Evolutionary conservation across 2,888 invertebrate species (phyloP).

Genomic region (Cartodere bifasciata): DNA sequence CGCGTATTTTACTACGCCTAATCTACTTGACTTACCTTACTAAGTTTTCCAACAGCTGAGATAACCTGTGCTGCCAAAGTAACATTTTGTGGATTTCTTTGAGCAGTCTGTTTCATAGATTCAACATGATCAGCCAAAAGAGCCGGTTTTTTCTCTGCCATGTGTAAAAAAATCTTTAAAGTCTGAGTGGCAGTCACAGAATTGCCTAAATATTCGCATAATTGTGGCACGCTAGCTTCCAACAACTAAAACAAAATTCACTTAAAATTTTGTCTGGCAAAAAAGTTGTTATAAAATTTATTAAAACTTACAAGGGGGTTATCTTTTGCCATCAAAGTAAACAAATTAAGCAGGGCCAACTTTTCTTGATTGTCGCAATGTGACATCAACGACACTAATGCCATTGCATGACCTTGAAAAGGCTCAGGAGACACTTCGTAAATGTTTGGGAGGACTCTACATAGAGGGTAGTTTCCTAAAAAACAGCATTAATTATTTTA

Average conservation of each 20-base stretch:
- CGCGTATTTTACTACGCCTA: too few relatives aligned
- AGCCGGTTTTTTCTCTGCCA: slow-evolving; percentile 57
- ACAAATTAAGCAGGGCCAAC: slow-evolving; percentile 68
- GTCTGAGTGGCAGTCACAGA: slow-evolving; percentile 49
- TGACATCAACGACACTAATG: slow-evolving; percentile 66
- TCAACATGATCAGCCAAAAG: slow-evolving; percentile 59
- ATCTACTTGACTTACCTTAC: slow-evolving; percentile 46
- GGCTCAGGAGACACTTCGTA: slow-evolving; percentile 81
- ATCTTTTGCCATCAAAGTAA: slow-evolving; percentile 69
- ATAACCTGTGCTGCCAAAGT: slow-evolving; percentile 58
- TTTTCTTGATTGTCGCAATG: slow-evolving; percentile 80
- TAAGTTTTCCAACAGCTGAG: slow-evolving; percentile 57
- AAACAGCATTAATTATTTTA: slow-evolving; percentile 16
- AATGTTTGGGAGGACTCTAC: slow-evolving; percentile 79
- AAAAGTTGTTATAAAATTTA: slow-evolving; percentile 1
- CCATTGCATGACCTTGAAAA: slow-evolving; percentile 72
- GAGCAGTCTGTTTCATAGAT: slow-evolving; percentile 54
- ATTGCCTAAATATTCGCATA: slow-evolving; percentile 61
- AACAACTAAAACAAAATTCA: slow-evolving; percentile 49
- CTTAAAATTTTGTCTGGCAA: too few relatives aligned
- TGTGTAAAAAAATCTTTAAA: slow-evolving; percentile 60
- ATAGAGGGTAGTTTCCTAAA: slow-evolving; percentile 76
- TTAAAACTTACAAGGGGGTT: slow-evolving; percentile 52
- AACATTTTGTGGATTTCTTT: slow-evolving; percentile 49
- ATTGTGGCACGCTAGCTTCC: slow-evolving; percentile 68